These are phyloP conservation scores for Drosophila paulistorum DNA, from an alignment of 1,140 invertebrate genomes.

Conservation along the genomic window DNA sequence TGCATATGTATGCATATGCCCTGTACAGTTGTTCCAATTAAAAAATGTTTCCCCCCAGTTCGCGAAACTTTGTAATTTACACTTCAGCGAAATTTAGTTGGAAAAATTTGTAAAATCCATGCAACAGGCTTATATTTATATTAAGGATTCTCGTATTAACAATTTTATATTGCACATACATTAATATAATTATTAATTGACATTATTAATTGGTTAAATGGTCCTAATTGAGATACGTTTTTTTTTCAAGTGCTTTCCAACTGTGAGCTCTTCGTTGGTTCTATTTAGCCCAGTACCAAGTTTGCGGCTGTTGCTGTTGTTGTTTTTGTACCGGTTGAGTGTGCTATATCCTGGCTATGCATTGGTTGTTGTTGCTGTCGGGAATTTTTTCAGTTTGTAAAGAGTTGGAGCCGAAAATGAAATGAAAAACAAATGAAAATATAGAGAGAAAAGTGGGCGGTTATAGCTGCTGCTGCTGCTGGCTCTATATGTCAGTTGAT, in stretches of 20 bases:
- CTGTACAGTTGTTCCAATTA: slow-evolving; percentile 82
- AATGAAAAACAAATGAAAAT: neutral
- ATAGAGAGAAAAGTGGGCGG: neutral
- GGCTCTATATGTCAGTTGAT: slow-evolving; percentile 77
- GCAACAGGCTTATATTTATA: no score
- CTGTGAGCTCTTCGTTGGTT: slow-evolving; percentile 57
- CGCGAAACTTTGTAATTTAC: slow-evolving; percentile 35
- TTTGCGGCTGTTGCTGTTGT: slow-evolving; percentile 28
- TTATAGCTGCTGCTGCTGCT: slow-evolving; percentile 21
- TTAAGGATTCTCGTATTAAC: neutral
- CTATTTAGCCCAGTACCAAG: slow-evolving; percentile 47
- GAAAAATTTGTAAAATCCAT: neutral
- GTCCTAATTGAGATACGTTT: neutral
- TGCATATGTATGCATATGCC: slow-evolving; percentile 2
- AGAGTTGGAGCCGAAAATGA: slow-evolving; percentile 34
- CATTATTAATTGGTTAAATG: no score
- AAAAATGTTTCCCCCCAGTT: slow-evolving; percentile 75
- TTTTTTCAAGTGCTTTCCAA: slow-evolving; percentile 15
- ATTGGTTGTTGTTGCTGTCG: slow-evolving; percentile 60
- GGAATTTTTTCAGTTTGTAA: slow-evolving; percentile 65
- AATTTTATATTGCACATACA: no score
- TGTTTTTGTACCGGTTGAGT: slow-evolving; percentile 44
- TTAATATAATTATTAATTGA: neutral
- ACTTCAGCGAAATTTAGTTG: neutral
- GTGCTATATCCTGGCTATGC: slow-evolving; percentile 69